Evolutionary conservation across 2,888 invertebrate species (phyloP).

Genomic region (Aphrophora alni): DNA sequence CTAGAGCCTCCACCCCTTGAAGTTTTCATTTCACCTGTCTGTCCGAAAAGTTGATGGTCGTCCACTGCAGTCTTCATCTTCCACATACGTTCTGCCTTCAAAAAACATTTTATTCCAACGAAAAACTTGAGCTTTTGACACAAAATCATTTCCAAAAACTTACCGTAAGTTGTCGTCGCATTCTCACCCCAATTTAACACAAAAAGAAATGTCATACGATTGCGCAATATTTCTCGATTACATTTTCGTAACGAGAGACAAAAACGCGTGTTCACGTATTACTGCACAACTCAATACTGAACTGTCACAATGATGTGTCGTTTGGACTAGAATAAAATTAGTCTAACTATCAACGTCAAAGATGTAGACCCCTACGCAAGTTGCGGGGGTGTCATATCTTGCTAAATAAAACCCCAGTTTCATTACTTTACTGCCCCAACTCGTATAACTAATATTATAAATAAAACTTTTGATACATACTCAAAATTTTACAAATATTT

Average conservation of each 20-base stretch:
- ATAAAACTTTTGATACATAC: too few species aligned
- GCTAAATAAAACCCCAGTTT: too few species aligned
- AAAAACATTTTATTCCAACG: constrained; percentile 12
- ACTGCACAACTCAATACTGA: constrained; percentile 18
- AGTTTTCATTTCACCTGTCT: too few species aligned
- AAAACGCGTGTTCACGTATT: background rate
- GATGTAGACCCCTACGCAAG: too few species aligned
- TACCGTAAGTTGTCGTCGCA: too few species aligned
- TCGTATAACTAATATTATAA: too few species aligned
- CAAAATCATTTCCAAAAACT: background rate
- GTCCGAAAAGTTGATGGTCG: background rate
- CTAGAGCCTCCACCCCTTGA: too few species aligned
- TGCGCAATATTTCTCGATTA: constrained; percentile 20
- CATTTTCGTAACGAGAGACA: too few species aligned
- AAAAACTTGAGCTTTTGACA: constrained; percentile 17
- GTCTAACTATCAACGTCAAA: background rate
- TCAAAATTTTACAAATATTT: too few species aligned
- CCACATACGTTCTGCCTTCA: background rate
- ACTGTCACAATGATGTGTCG: background rate
- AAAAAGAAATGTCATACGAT: too few species aligned
- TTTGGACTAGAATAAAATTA: constrained; percentile 17
- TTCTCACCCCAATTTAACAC: constrained; percentile 7
- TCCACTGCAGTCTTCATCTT: background rate
- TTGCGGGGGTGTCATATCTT: too few species aligned
- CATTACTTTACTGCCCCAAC: too few species aligned